Base-by-base conservation (phyloP, 1,140 invertebrate genomes). In the Lerema accius region DNA sequence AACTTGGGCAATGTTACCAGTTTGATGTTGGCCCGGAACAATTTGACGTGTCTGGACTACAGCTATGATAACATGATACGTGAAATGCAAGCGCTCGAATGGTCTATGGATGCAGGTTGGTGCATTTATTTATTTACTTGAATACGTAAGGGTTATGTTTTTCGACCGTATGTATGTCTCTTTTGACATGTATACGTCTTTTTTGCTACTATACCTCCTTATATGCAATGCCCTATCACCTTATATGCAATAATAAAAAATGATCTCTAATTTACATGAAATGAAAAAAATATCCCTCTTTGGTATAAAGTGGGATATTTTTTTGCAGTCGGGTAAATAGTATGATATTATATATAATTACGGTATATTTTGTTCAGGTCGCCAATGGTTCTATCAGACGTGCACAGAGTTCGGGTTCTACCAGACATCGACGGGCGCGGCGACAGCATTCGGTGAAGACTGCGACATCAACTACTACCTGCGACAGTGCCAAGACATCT, bases 351-450 rank as follows among this genome's bases (percentile, higher is more conserved):
- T n/a, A n/a, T n/a, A n/a, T n/a, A n/a, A n/a, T n/a, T n/a, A n/a
- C n/a, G n/a, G n/a, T n/a, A 46, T 46, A 46, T 46, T 19, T 60
- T 40, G 50, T 81, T 10, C 62, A 71, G 95, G 92, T 63, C 93
- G 96, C 0, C 96, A 97, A 78, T 99, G 97, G 97, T 95, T 93
- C n/a, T 99, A 98, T 81, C 97, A 99, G 86, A 98, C 97, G 0
- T 99, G 98, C 82, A 97, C 95, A 11, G 97, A 99, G 85, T 99
- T 98, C 88, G 98, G 97, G 15, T 99, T 97, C 79, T 99, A 95
- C 88, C 97, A 99, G 92, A 97, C 96, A 0, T 97, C 97, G 0
- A 94, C 95, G 9, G 93, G 93, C 1, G 90, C 92, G 17, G 89
- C 93, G 0, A 93, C 95, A 71, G 93, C 96, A 9, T 98, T 98